phyloP scores from a whole-genome alignment of 2,113 vertebrate genomes.

The Caretta caretta region DNA sequence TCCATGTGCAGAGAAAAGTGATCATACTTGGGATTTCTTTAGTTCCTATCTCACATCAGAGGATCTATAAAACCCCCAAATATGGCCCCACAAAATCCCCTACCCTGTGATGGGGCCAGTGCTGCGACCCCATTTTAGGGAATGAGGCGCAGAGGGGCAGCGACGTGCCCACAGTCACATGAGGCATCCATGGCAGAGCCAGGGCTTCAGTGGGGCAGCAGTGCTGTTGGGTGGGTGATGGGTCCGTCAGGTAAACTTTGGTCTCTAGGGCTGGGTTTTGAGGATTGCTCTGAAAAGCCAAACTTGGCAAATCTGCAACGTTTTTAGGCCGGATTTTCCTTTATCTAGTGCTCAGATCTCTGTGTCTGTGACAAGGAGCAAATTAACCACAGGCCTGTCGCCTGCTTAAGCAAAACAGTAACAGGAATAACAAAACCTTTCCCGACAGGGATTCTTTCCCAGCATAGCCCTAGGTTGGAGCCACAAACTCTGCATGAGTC shows the following conservation, averaged over 20 bases:
- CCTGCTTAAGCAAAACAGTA: background rate
- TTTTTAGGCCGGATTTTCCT: background rate
- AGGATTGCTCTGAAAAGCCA: rapidly evolving
- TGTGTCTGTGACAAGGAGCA: background rate
- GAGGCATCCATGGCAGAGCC: background rate
- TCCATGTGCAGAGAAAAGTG: background rate
- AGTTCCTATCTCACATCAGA: background rate
- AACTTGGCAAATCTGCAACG: background rate
- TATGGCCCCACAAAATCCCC: background rate
- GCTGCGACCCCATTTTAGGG: background rate
- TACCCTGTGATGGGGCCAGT: too few species aligned
- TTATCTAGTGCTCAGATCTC: background rate
- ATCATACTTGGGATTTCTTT: background rate
- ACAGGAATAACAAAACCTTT: background rate
- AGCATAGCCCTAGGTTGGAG: background rate
- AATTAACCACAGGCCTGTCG: background rate
- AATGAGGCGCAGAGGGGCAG: background rate
- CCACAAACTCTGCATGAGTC: background rate
- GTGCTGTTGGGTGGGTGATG: background rate
- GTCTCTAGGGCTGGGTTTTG: background rate
- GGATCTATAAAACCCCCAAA: background rate
- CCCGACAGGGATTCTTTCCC: background rate
- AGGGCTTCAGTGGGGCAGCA: background rate
- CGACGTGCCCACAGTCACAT: background rate
- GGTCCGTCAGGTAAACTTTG: background rate